phyloP scores from a whole-genome alignment of 2,113 vertebrate species.

The Mastomys natalensis region DNA sequence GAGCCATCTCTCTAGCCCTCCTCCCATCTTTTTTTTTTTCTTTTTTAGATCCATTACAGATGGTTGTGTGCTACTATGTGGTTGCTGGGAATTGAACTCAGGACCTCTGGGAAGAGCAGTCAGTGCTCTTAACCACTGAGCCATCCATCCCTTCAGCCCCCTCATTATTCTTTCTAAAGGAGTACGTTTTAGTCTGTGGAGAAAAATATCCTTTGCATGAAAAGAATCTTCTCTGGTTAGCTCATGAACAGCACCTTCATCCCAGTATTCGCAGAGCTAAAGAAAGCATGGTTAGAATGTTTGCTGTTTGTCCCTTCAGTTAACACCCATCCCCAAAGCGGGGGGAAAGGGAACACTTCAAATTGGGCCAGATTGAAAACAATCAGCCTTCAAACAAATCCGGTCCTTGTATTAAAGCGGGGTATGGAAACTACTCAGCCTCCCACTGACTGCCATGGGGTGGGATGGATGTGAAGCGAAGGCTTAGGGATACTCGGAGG shows the following conservation, averaged over 20 bases:
- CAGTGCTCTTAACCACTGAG: not conserved
- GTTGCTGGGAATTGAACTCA: too few relatives aligned
- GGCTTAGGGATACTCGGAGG: not conserved
- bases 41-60: not conserved
- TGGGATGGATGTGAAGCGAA: not conserved
- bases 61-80: not conserved
- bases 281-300: conserved; percentile 84
- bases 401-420: conserved; percentile 81
- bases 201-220: conserved; percentile 84
- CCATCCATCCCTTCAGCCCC: not conserved
- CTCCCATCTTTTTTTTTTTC: too few relatives aligned
- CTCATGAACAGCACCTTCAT: conserved; percentile 70
- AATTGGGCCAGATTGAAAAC: conserved; percentile 36
- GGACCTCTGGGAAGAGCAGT: not conserved
- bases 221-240: conserved; percentile 86
- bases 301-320: conserved; percentile 73
- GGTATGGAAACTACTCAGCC: conserved; percentile 57
- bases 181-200: conserved; percentile 84
- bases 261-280: conserved; percentile 77
- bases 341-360: too few relatives aligned
- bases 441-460: not conserved
- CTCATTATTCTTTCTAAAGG: conserved; percentile 74
- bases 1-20: too few relatives aligned
- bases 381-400: not conserved
- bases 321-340: conserved; percentile 70